Evolutionary conservation across 2,888 invertebrate genomes (phyloP).

Genomic region (Agrilus mali): DNA sequence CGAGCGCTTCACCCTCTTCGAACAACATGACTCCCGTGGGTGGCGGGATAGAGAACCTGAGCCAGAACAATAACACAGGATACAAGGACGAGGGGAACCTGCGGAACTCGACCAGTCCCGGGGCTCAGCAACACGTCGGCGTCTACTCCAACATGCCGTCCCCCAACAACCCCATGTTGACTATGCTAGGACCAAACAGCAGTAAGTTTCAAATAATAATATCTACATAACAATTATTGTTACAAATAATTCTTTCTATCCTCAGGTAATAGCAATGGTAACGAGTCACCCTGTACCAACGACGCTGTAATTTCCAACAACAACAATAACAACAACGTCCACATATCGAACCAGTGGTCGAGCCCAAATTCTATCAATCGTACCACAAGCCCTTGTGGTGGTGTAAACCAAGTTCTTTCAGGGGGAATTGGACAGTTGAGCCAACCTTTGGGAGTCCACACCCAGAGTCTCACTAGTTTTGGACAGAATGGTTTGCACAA

Average conservation of each 20-base stretch:
- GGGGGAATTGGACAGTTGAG: conserved; percentile 11
- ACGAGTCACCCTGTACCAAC: conserved; percentile 30
- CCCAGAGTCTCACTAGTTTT: conserved; percentile 13
- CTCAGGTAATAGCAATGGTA: conserved; percentile 27
- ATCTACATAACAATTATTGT: not conserved
- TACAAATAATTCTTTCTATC: conserved; percentile 5
- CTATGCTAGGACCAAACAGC: conserved; percentile 38
- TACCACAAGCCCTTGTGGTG: conserved; percentile 39
- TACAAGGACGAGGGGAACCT: conserved; percentile 15
- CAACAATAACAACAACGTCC: conserved; percentile 36
- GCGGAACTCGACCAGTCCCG: conserved; percentile 11
- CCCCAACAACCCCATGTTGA: conserved; percentile 34
- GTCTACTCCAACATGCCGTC: conserved; percentile 28
- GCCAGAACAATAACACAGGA: conserved; percentile 3
- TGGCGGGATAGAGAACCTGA: conserved; percentile 7
- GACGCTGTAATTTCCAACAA: conserved; percentile 24
- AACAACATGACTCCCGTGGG: conserved; percentile 1
- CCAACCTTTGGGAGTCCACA: conserved; percentile 13
- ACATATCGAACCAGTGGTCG: conserved; percentile 36
- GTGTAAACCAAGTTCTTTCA: conserved; percentile 10
- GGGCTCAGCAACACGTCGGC: conserved; percentile 8
- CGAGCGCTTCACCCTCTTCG: conserved; percentile 33
- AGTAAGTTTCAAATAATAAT: conserved; percentile 26
- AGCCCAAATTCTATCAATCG: conserved; percentile 43
- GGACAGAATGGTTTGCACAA: conserved; percentile 15